Evolutionary conservation across 2,797 vertebrate genomes (phyloP), one percentile per base, ranked within the genome.

Genomic region (Cossypha dichroa): DNA sequence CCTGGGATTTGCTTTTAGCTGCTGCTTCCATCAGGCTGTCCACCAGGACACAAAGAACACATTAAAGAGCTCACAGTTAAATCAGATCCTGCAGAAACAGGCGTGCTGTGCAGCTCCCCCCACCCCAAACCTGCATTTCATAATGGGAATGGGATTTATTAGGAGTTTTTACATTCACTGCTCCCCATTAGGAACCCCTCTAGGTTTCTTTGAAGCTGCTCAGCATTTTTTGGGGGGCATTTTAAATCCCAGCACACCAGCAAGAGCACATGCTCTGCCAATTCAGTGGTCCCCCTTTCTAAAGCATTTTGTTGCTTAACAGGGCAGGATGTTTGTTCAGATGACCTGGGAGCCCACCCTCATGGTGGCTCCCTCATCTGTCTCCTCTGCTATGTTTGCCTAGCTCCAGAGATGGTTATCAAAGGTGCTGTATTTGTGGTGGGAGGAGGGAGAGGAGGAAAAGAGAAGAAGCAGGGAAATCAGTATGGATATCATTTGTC

Each of bases 1-100:
- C 79, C 88, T 86, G 15, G 8, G 22, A 69, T 90, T 73, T 88
- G 76, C 69, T 91, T 86, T 91, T 88, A 95, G 89, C 85, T 16
- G 19, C 73, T 89, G 66, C 76, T 93, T 90, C 87, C 84, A 69
- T 68, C 75, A 91, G 67, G 15, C 75, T 34, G 29, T 78, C 75
- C 85, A 69, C 0, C 0, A 95, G 54, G 55, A 91, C 73, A 85
- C 73, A 92, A 85, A 75, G 64, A 88, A 83, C 29, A 45, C 29
- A 81, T 49, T 75, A 68, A 80, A 91, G 51, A 89, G 43, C 40
- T 72, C 14, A 56, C 58, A 81, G 82, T 49, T 91, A 45, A 66
- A 90, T 52, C 73, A 84, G 66, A 83, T 78, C 69, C 66, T 31
- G 10, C 62, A 48, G 82, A 84, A 91, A 76, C 18, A 79, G 84